These are phyloP conservation scores for Macropis europaea DNA, from an alignment of 2,888 invertebrate genomes.

Conservation along the genomic window DNA sequence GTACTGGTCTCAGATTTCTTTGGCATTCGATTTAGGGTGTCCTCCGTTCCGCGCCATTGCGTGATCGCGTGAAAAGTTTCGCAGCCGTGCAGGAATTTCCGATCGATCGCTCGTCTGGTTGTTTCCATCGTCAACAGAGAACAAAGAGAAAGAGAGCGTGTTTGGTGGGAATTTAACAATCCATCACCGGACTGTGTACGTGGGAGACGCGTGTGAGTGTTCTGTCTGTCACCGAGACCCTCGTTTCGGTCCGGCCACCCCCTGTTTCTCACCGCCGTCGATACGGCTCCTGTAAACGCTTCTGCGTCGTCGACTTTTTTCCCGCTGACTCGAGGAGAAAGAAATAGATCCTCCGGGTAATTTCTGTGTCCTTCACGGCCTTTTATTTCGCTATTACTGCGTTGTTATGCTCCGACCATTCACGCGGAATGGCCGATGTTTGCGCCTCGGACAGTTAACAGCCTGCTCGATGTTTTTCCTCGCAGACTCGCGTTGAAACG, in stretches of 20 bases:
- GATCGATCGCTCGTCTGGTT: no score
- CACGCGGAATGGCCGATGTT: no score
- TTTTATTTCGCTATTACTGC: background rate
- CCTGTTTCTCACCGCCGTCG: background rate
- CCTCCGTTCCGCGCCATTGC: no score
- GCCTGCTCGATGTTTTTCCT: no score
- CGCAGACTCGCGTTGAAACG: background rate
- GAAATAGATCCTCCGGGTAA: background rate
- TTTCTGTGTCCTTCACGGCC: background rate
- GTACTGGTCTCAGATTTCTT: no score
- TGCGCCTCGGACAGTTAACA: no score
- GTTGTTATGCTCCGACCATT: background rate
- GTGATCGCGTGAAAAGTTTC: no score
- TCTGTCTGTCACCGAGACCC: conserved; percentile 12
- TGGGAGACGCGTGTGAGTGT: conserved; percentile 10
- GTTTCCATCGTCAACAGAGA: background rate
- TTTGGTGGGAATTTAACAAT: conserved; percentile 12
- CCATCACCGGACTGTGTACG: conserved; percentile 15
- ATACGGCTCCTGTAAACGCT: conserved; percentile 7
- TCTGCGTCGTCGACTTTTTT: conserved; percentile 18
- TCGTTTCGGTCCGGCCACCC: conserved; percentile 11
- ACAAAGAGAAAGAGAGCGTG: no score
- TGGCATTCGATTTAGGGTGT: no score
- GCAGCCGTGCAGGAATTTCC: no score
- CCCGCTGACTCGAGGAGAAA: background rate